Base-by-base conservation (phyloP, 2,113 vertebrate species). In the Carassius auratus region DNA sequence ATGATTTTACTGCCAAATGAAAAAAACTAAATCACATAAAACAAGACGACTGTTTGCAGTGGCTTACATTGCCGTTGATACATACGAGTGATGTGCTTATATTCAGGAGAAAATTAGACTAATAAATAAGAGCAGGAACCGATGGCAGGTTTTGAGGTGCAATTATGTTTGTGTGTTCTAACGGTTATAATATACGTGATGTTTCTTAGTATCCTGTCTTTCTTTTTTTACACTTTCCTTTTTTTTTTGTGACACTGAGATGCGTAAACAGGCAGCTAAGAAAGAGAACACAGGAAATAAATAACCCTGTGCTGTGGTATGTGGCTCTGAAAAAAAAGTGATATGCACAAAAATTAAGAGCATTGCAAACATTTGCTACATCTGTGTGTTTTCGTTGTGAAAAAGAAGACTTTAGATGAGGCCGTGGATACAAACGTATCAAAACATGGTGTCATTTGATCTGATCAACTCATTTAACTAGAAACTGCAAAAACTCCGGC, bases 1-100 rank as follows among this genome's bases (percentile, higher is more conserved):
- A 75, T 26, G 57, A 45, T 85, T 86, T 76, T 13, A 66, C 89
- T 87, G 85, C 86, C 87, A 88, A 83, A 55, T 76, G 2, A 23
- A 62, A 61, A 85, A 76, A 84, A 73, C 76, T 30, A 76, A 87
- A 81, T 76, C 61, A 55, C 42, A 81, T 80, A 74, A 75, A 81
- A 80, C n/a, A 86, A 81, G 45, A 75, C 12, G 23, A 85, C 69
- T 64, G 38, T 23, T 38, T 45, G 74, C 62, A 62, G 69, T 42
- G 48, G 45, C 59, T 52, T 79, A 52, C 50, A 14, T 45, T 30
- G 45, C 77, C 57, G 69, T 81, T 66, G 26, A 42, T 50, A 81
- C 66, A 55, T 42, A 50, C n/a, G 10, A 71, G 66, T 21, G 68
- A 61, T 76, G 84, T 84, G 62, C 81, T 84, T 61, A 80, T 48